These are phyloP conservation scores for Acanthococcus lagerstroemiae DNA, from an alignment of 2,888 invertebrate species.

Conservation along the genomic window DNA sequence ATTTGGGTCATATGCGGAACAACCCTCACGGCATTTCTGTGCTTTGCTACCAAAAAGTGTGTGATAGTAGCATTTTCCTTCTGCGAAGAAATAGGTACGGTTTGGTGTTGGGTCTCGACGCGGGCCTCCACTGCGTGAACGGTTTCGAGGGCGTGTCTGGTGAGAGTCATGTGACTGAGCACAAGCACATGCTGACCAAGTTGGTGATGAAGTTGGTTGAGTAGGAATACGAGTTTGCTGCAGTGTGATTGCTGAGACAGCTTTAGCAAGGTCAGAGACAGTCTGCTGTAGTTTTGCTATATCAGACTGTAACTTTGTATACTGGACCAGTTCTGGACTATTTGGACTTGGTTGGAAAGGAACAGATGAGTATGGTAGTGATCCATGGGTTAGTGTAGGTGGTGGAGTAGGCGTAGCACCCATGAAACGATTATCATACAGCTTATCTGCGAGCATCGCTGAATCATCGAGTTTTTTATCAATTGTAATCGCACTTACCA, in stretches of 20 bases:
- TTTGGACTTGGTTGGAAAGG: too few relatives aligned
- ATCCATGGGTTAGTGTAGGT: too few relatives aligned
- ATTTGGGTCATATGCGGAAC: neutral
- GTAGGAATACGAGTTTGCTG: too few relatives aligned
- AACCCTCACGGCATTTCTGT: neutral
- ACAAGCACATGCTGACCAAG: neutral
- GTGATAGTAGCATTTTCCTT: neutral
- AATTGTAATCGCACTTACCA: neutral
- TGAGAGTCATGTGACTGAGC: neutral
- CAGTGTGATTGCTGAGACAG: too few relatives aligned
- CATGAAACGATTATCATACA: neutral
- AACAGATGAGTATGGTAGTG: neutral
- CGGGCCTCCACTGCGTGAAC: neutral
- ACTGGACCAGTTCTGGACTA: too few relatives aligned
- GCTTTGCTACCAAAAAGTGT: neutral
- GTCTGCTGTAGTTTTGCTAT: too few relatives aligned
- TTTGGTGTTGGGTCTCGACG: neutral
- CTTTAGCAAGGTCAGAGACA: too few relatives aligned
- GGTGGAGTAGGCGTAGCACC: neutral
- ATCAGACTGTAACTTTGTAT: too few relatives aligned
- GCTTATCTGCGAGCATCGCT: neutral
- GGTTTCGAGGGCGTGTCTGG: neutral
- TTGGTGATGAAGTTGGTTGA: too few relatives aligned
- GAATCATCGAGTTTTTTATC: neutral
- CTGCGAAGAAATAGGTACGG: neutral